Evolutionary conservation across 2,113 vertebrate species (phyloP).

Genomic region (Daphoenositta chrysoptera): DNA sequence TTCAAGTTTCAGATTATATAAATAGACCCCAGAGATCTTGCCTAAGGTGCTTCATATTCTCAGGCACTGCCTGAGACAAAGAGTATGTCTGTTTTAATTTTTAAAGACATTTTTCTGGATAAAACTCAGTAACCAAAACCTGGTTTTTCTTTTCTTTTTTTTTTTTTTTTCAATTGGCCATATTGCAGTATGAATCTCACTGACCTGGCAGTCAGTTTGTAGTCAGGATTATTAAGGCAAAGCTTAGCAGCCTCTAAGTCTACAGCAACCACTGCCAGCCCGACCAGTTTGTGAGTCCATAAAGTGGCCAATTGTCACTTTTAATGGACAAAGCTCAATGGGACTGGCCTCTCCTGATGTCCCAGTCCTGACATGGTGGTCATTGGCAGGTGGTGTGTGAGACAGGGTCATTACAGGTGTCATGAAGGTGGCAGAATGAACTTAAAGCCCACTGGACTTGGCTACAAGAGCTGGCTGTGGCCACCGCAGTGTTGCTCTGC

Average conservation of each 20-base stretch:
- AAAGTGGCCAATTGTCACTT: neutral
- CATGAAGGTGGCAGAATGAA: neutral
- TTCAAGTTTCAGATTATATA: neutral
- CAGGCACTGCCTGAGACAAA: slow-evolving; percentile 4
- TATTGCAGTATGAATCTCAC: neutral
- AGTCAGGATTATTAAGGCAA: neutral
- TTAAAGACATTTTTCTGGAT: neutral
- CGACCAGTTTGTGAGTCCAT: neutral
- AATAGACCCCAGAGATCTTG: slow-evolving; percentile 17
- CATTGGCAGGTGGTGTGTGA: neutral
- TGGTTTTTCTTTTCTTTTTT: neutral
- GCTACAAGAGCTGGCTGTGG: neutral
- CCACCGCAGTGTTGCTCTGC: neutral
- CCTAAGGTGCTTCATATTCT: neutral
- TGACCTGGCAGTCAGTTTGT: neutral
- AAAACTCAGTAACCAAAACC: neutral
- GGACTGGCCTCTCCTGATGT: neutral
- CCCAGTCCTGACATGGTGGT: neutral
- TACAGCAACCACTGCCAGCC: neutral
- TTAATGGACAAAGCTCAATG: neutral
- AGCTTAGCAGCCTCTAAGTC: neutral
- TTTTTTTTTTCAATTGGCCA: neutral
- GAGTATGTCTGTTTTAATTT: neutral
- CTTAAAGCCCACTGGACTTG: neutral
- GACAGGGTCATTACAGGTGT: neutral